A percentile compares a stretch with the other conserved stretches of the same genome.
Conservation (phyloP, 2,888 invertebrate genomes). For the Globia sparganii region DNA sequence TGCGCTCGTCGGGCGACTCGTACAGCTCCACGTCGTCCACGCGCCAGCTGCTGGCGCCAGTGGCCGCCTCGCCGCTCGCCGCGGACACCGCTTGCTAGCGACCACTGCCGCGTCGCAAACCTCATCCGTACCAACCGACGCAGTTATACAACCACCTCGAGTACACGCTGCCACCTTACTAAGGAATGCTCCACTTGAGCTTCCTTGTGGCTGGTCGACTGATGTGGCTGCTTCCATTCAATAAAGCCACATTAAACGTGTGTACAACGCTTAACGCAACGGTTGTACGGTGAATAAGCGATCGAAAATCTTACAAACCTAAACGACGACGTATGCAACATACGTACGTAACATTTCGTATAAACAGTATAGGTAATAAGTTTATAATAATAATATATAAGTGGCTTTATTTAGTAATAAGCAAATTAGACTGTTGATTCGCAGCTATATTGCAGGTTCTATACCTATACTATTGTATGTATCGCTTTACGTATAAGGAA, state of each 20-base stretch:
- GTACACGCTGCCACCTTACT: constrained; percentile 51
- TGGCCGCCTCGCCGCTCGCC: constrained; percentile 69
- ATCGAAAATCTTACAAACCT: background rate
- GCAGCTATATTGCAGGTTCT: constrained; percentile 41
- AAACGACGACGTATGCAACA: constrained; percentile 29
- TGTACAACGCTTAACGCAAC: constrained; percentile 13
- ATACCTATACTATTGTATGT: constrained; percentile 11
- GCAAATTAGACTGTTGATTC: constrained; percentile 37
- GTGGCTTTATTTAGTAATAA: constrained; percentile 30
- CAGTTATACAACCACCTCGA: constrained; percentile 43
- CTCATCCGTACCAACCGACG: constrained; percentile 46
- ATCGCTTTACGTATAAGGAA: constrained; percentile 14
- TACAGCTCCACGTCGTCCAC: constrained; percentile 96
- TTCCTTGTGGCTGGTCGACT: background rate
- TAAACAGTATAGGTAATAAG: constrained; percentile 6
- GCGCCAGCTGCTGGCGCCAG: constrained; percentile 91
- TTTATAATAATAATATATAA: constrained; percentile 8
- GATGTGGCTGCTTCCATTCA: background rate
- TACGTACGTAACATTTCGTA: constrained; percentile 31
- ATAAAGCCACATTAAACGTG: background rate
- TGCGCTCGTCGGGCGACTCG: constrained; percentile 95
- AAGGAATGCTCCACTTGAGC: constrained; percentile 11
- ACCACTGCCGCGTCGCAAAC: constrained; percentile 63
- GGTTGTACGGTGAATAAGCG: constrained; percentile 24
- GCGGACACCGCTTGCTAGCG: constrained; percentile 74